Conservation (phyloP, 2,113 vertebrate species). For the Gobiocypris rarus region DNA sequence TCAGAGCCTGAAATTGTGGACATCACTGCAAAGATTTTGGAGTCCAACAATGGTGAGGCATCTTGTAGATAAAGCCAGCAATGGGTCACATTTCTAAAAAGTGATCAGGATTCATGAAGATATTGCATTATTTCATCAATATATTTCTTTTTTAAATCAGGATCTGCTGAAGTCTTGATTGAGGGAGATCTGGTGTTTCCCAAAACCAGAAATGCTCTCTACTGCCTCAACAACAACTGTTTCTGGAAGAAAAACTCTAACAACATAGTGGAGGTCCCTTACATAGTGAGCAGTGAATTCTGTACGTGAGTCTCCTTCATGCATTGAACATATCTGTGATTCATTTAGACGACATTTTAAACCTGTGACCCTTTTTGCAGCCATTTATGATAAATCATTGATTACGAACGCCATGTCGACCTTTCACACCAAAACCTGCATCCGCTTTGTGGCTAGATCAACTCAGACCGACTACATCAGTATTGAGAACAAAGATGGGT, state of each 20-base stretch:
- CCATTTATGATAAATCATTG: constrained; percentile 2
- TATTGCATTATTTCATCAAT: too few species aligned
- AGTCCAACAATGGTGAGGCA: constrained; percentile 47
- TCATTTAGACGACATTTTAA: background rate
- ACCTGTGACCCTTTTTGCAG: constrained; percentile 16
- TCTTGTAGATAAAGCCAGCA: background rate
- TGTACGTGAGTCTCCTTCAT: constrained; percentile 47
- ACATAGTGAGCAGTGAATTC: constrained; percentile 36
- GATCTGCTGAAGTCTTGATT: constrained; percentile 43
- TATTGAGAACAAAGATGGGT: constrained; percentile 58
- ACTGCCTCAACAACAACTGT: constrained; percentile 50
- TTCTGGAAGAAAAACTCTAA: constrained; percentile 56
- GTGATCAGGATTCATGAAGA: background rate
- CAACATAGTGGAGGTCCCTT: constrained; percentile 54
- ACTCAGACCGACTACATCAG: constrained; percentile 57
- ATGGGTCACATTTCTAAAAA: background rate
- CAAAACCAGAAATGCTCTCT: constrained; percentile 53
- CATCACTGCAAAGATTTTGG: constrained; percentile 46
- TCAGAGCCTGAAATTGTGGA: constrained; percentile 26
- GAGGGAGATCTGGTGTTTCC: constrained; percentile 55
- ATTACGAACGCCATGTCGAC: constrained; percentile 52
- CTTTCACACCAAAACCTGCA: constrained; percentile 55
- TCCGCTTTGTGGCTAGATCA: constrained; percentile 51
- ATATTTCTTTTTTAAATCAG: background rate
- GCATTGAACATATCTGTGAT: too few species aligned